Base-by-base conservation (phyloP, 2,888 invertebrate genomes). In the Cephus pulcher region DNA sequence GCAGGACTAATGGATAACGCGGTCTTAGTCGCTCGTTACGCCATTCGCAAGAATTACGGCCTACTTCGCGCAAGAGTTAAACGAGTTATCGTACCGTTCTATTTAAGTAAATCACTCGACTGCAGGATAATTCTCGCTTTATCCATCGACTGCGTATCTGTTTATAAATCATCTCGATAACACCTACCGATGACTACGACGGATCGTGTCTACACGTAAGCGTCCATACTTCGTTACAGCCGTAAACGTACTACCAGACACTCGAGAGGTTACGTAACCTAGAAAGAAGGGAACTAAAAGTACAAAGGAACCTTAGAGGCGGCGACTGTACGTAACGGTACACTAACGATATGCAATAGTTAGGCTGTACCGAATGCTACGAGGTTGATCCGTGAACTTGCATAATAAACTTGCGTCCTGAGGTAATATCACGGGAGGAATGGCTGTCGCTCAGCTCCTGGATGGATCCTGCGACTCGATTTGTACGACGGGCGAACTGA, bases 401-500 rank as follows among this genome's bases (percentile, higher is more conserved):
- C 56, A 23, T 56, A 56, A 56, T 56, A 23, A 56, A 56, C 9
- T 56, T 56, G 23, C 23, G 23, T 56, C 56, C 9, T 9, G 56
- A 23, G 23, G 56, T 23, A 56, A 56, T 56, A 23, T 23, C 56
- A 56, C 23, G 56, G 56, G 23, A 56, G 56, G 23, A 56, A 56
- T 56, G 23, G 9, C 23, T 9, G 56, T 23, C 23, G 56, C 9
- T 56, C 9, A 23, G 23, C 56, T 56, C 56, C 56, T 6, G 23
- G 56, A 56, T 23, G 56, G 56, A 23, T 56, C 9, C 56, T 56
- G 56, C 56, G 23, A 56, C 23, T 56, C 23, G 23, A 56, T 56
- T 23, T 23, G 56, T 23, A 56, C 56, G 56, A 2, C 56, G 23
- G 23, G 56, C 56, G 56, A 56, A 56, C 56, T 84, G 86, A 86